Conservation (phyloP, 1,140 invertebrate genomes). For the Pachyrhynchus sulphureomaculatus region DNA sequence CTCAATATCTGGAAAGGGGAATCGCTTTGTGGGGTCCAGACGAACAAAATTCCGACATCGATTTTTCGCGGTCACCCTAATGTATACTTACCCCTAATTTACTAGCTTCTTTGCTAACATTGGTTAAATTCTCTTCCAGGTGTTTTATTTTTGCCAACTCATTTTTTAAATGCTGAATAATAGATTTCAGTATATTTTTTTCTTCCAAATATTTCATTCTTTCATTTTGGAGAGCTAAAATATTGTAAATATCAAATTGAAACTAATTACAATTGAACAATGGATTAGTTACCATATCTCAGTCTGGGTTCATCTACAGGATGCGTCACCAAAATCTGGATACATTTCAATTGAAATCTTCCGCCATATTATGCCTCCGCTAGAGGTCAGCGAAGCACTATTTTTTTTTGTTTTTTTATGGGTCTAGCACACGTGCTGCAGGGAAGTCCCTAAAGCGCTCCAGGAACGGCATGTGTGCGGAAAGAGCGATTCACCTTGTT, state of each 20-base stretch:
- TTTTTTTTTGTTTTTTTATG: too few species aligned
- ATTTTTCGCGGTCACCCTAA: too few species aligned
- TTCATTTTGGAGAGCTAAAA: constrained; percentile 41
- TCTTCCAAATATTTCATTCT: constrained; percentile 44
- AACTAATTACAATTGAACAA: background rate
- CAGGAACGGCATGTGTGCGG: too few species aligned
- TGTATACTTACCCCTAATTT: constrained; percentile 38
- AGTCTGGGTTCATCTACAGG: background rate
- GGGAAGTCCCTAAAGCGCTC: too few species aligned
- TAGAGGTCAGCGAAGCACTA: background rate
- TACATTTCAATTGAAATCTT: too few species aligned
- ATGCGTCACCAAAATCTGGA: too few species aligned
- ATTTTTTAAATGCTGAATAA: constrained; percentile 41
- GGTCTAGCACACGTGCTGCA: too few species aligned
- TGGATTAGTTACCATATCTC: background rate
- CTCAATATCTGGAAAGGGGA: too few species aligned
- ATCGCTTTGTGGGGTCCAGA: too few species aligned
- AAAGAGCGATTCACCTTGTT: too few species aligned
- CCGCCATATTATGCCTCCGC: too few species aligned
- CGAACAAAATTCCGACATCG: too few species aligned
- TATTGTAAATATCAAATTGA: background rate
- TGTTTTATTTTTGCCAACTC: constrained; percentile 39
- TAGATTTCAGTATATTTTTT: constrained; percentile 40
- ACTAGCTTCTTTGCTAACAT: constrained; percentile 41
- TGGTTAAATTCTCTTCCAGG: constrained; percentile 39